A percentile compares a stretch with the other conserved stretches of the same genome.
Conservation (phyloP, 2,888 invertebrate species). For the Tinea semifulvella region DNA sequence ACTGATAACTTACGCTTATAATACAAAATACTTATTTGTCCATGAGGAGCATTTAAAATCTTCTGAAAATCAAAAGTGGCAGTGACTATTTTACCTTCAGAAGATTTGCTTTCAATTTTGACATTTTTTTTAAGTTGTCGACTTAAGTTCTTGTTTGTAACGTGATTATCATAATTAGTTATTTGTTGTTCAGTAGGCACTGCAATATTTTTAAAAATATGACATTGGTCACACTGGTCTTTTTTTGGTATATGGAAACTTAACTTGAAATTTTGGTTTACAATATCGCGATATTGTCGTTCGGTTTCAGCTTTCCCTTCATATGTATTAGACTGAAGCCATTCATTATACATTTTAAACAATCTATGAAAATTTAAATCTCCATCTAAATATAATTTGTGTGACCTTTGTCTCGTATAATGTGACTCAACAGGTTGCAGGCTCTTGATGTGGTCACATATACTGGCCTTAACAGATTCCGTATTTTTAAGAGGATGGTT, state of each 20-base stretch:
- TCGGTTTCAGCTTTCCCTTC: background rate
- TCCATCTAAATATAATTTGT: conserved; percentile 14
- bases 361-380: conserved; percentile 13
- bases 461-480: conserved; percentile 14
- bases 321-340: background rate
- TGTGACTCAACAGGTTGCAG: no score
- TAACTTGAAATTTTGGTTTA: background rate
- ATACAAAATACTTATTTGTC: conserved; percentile 20
- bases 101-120: conserved; percentile 16
- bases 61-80: conserved; percentile 22
- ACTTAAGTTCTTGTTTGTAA: conserved; percentile 11
- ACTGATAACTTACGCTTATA: conserved; percentile 20
- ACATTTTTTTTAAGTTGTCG: conserved; percentile 16
- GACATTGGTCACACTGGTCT: conserved; percentile 18
- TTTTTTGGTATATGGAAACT: conserved; percentile 17
- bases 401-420: conserved; percentile 9
- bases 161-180: conserved; percentile 1
- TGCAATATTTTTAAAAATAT: conserved; percentile 15
- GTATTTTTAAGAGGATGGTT: conserved; percentile 9
- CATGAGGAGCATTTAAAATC: conserved; percentile 19
- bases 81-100: conserved; percentile 15
- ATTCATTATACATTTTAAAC: background rate
- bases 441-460: conserved; percentile 15
- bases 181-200: conserved; percentile 13
- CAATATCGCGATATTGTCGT: no score